phyloP scores from a whole-genome alignment of 2,888 invertebrate genomes.

The Tenthredo notha region DNA sequence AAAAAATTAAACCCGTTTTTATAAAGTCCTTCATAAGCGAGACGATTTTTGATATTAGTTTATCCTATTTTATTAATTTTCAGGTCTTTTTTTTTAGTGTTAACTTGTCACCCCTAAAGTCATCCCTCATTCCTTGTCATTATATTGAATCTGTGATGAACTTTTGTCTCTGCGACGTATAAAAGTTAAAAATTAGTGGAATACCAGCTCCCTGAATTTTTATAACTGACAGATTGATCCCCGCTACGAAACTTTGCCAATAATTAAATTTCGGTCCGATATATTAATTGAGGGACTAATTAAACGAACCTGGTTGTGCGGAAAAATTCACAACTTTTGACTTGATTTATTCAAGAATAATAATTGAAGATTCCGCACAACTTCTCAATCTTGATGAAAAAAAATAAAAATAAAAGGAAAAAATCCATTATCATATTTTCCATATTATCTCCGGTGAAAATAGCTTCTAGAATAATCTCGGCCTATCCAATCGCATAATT shows the following conservation, averaged over 20 bases:
- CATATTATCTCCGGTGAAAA: not conserved
- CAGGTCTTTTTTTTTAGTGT: not conserved
- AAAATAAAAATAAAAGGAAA: not conserved
- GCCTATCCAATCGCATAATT: not conserved
- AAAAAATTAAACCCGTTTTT: not conserved
- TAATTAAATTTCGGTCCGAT: slow-evolving; percentile 52
- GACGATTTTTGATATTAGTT: not conserved
- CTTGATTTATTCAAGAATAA: slow-evolving; percentile 7
- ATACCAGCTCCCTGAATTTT: slow-evolving; percentile 16
- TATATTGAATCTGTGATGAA: not conserved
- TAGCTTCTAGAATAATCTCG: not conserved
- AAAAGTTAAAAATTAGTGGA: slow-evolving; percentile 31
- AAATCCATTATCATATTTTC: not conserved
- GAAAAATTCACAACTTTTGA: not conserved
- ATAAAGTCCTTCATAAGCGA: not conserved
- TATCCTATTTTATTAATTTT: not conserved
- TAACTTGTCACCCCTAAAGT: not conserved
- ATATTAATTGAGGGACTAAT: slow-evolving; percentile 52
- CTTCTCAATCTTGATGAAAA: not conserved
- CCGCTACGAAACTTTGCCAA: slow-evolving; percentile 32
- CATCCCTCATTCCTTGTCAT: not conserved
- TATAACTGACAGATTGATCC: slow-evolving; percentile 43
- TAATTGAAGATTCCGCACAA: not conserved
- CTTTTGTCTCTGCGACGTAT: not conserved
- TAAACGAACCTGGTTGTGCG: slow-evolving; percentile 20